These are phyloP conservation scores for Meda fulgida DNA, from an alignment of 2,797 vertebrate genomes.

Conservation along the genomic window DNA sequence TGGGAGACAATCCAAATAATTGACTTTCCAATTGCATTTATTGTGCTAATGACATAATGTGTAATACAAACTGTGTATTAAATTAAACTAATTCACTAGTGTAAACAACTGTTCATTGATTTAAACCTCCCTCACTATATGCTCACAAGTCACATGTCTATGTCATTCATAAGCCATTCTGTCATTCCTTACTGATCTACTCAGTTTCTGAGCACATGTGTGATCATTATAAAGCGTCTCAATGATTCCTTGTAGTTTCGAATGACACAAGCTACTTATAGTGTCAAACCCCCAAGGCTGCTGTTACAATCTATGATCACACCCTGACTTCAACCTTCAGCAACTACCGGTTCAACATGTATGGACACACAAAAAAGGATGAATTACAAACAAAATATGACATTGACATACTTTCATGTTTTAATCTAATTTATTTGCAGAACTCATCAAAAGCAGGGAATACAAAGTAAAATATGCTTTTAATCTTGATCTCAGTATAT, in stretches of 20 bases:
- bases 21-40: not conserved
- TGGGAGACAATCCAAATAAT: not conserved
- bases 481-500: constrained; percentile 3
- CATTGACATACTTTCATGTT: not conserved
- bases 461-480: not conserved
- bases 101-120: not conserved
- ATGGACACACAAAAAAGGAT: constrained; percentile 2
- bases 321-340: constrained; percentile 52
- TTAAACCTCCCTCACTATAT: not conserved
- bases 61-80: not conserved
- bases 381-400: not conserved
- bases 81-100: not conserved
- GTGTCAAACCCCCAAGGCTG: constrained; percentile 33
- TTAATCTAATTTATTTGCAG: not conserved
- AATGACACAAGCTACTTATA: constrained; percentile 50
- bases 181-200: constrained; percentile 2
- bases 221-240: constrained; percentile 44
- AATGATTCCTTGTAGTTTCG: constrained; percentile 49
- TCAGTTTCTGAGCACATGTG: constrained; percentile 19
- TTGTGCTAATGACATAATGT: not conserved
- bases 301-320: constrained; percentile 15
- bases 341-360: constrained; percentile 31
- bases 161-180: constrained; percentile 14
- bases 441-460: not conserved
- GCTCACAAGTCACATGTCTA: constrained; percentile 10